Evolutionary conservation across 2,113 vertebrate species (phyloP).

Genomic region (Anolis sagrei): DNA sequence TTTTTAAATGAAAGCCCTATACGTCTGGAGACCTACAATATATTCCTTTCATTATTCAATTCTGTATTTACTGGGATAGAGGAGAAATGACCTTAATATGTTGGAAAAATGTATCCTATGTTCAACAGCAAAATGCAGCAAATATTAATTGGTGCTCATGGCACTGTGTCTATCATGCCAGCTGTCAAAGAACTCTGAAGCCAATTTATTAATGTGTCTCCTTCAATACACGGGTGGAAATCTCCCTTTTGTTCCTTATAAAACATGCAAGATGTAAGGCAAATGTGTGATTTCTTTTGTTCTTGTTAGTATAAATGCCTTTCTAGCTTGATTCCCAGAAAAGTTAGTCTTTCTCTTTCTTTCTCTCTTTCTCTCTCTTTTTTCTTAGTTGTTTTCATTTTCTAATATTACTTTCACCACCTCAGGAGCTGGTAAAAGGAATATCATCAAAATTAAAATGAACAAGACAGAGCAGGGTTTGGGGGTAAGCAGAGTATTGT

Average conservation of each 20-base stretch:
- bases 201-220: background rate
- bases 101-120: background rate
- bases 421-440: conserved; percentile 56
- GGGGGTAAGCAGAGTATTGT: conserved; percentile 17
- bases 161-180: background rate
- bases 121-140: conserved; percentile 18
- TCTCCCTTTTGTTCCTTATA: conserved; percentile 4
- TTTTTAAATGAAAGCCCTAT: background rate
- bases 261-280: background rate
- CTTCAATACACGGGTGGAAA: conserved; percentile 28
- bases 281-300: background rate
- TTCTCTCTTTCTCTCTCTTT: background rate
- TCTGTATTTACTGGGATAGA: background rate
- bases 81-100: background rate
- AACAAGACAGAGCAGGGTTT: conserved; percentile 28
- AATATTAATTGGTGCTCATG: background rate
- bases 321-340: background rate
- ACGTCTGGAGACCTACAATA: background rate
- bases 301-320: conserved; percentile 2
- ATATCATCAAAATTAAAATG: conserved; percentile 38
- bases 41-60: background rate
- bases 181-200: background rate
- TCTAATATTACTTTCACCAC: conserved; percentile 68
- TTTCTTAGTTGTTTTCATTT: conserved; percentile 56
- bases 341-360: background rate